Evolutionary conservation across 2,113 vertebrate species (phyloP), one percentile per base, ranked within the genome.

Genomic region (Phyllostomus discolor): DNA sequence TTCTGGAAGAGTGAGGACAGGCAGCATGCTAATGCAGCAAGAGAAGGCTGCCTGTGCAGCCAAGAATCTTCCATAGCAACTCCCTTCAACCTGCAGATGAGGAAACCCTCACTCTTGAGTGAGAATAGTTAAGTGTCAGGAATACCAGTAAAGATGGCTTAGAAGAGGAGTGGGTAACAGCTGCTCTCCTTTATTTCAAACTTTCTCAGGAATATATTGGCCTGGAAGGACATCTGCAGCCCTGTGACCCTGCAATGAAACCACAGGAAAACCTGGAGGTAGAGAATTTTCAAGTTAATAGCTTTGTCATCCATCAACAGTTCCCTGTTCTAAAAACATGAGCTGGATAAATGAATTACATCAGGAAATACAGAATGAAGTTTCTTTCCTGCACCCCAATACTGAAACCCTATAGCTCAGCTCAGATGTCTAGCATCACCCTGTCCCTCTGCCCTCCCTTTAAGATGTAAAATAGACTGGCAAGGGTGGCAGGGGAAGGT

Each of bases 251-350:
- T 90, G 38, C 8, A 43, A 43, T 0, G 20, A 57, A 82, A n/a
- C 22, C 69, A 59, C 24, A 62, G 46, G n/a, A 48, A 48, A 87
- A 38, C 78, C 38, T 50, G 24, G 48, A 46, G 15, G 41, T 35
- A 92, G 59, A 95, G 52, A 85, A 67, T 91, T 38, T 91, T 75
- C 57, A 83, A 50, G 59, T 57, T 41, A 97, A 92, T 64, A 17
- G 4, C 35, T 78, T 70, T 31, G 10, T 43, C 2, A 2, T 26
- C 35, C 9, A 86, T 50, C 78, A 52, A 43, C 5, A 62, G 41
- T 14, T 12, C 43, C 16, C 4, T 0, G 4, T 26, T 92, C n/a
- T 20, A 64, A 5, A 50, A 50, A 31, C 11, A 1, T 22, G 50
- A 82, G 11, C 57, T 67, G 15, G 46, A 24, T 64, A 35, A 75